Conservation (phyloP, 2,113 vertebrate genomes). For the Alligator sinensis region DNA sequence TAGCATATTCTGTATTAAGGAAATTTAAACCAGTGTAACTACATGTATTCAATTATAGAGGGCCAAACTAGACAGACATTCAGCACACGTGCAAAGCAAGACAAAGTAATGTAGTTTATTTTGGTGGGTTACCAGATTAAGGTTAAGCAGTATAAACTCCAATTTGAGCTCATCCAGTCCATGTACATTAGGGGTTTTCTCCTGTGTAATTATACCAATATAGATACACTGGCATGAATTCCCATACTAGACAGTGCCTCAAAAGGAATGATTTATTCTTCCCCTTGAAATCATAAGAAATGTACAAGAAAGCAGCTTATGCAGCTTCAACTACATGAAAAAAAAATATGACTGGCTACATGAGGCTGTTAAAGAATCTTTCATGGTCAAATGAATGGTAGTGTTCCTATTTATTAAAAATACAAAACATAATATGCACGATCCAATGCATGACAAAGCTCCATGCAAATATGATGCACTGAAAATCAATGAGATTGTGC, state of each 20-base stretch:
- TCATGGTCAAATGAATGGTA: neutral
- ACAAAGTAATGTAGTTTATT: neutral
- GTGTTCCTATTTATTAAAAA: neutral
- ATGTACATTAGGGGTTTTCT: neutral
- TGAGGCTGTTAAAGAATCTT: neutral
- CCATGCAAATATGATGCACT: slow-evolving; percentile 35
- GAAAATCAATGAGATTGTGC: slow-evolving; percentile 58
- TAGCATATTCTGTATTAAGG: neutral
- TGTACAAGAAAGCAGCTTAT: neutral
- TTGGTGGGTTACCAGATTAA: neutral
- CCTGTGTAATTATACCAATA: neutral
- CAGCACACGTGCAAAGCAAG: neutral
- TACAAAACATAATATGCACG: slow-evolving; percentile 24
- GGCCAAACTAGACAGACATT: neutral
- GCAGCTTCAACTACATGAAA: neutral
- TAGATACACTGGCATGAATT: neutral
- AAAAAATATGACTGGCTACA: neutral
- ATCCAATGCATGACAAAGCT: slow-evolving; percentile 39
- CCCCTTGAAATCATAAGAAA: neutral
- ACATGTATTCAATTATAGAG: neutral
- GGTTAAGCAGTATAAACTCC: neutral
- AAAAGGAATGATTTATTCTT: neutral
- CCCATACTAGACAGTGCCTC: neutral
- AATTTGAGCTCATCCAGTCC: neutral
- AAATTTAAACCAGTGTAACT: neutral